Evolutionary conservation across 1,140 invertebrate genomes (phyloP), one percentile per base, ranked within the genome.

Genomic region (Drosophila parvula): DNA sequence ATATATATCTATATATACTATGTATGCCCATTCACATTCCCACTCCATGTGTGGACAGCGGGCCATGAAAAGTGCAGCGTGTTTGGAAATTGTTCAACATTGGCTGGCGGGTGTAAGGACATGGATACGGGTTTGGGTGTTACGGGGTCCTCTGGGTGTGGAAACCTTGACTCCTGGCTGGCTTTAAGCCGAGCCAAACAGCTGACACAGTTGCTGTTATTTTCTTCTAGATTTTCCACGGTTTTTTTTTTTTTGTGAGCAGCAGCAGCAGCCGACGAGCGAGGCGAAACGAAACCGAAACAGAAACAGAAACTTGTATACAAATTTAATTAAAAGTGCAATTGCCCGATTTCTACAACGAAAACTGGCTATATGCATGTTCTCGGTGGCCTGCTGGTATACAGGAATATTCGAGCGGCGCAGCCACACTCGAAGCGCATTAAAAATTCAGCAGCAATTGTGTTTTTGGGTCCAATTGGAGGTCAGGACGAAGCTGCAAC

Each of bases 241-340:
- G 11, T 44, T 44, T 16, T 2, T 4, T 5, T 18, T 12, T n/a
- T 11, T 27, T n/a, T 28, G 45, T 9, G 43, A 44, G 0, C 7
- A 5, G 11, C 45, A 44, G 0, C 7, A 5, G 11, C 45, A n/a
- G 9, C 16, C 41, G 9, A 34, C 32, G 32, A 43, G 27, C 45
- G 12, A 38, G 18, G n/a, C 58, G 69, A 45, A 51, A 18, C 34
- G 41, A 30, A 73, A 74, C 40, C 34, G 41, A 30, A 22, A 22
- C 1, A 22, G 48, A 45, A 77, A 59, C 62, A 36, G 51, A 79
- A 82, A 71, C 62, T 69, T 40, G 41, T 63, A 60, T 60, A 76
- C 67, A 83, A 83, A 83, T 83, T 64, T 79, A 83, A 83, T 83
- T 83, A 83, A 83, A 83, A 83, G 76, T 63, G 61, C 71, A 79